Conservation (phyloP, 2,888 invertebrate genomes). For the Augochlorella aurata region DNA sequence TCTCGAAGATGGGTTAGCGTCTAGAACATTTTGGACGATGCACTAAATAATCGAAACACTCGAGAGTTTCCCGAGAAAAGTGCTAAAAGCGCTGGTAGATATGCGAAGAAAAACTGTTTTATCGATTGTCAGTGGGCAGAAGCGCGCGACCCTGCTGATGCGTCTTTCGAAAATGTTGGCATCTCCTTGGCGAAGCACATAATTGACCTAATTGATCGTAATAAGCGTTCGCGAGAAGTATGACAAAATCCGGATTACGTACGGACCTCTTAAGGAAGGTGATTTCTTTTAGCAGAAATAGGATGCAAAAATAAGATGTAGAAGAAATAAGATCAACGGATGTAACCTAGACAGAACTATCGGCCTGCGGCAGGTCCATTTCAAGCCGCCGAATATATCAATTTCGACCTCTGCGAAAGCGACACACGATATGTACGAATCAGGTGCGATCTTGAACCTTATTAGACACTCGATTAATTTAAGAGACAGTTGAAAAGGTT, state of each 20-base stretch:
- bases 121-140: conserved; percentile 36
- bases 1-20: too few species aligned
- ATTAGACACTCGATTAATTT: background rate
- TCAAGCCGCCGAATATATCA: background rate
- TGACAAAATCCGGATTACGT: conserved; percentile 22
- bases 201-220: conserved; percentile 64
- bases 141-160: conserved; percentile 23
- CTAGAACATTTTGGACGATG: background rate
- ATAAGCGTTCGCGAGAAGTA: conserved; percentile 35
- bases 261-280: background rate
- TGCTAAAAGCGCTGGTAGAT: background rate
- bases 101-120: background rate
- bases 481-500: background rate
- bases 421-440: background rate
- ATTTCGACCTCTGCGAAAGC: background rate
- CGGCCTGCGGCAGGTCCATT: background rate
- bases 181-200: conserved; percentile 34
- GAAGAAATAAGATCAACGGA: background rate
- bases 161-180: conserved; percentile 50
- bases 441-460: background rate
- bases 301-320: too few species aligned
- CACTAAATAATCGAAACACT: conserved; percentile 1
- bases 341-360: background rate
- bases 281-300: background rate
- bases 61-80: background rate